Base-by-base conservation (phyloP, 2,888 invertebrate species). In the Epistrophella euchroma region DNA sequence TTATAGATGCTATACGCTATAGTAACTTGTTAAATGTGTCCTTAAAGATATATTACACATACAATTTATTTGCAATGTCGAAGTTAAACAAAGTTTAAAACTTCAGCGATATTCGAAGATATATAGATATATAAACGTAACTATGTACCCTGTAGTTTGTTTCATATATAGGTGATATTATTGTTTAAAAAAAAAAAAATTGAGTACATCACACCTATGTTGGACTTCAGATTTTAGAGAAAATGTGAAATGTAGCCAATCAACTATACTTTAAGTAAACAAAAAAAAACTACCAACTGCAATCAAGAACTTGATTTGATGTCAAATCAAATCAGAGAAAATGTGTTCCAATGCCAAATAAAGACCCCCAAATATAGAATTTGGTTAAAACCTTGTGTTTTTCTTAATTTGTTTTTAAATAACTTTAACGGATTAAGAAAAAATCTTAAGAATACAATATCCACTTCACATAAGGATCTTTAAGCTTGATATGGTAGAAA, bases 21-120 rank as follows among this genome's bases (percentile, higher is more conserved):
- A 75, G 85, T 70, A 74, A 81, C 62, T 86, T 76, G 76, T 85
- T 85, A 62, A 60, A 66, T 62, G 71, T 55, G 64, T 76, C 74
- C 19, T 66, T 56, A 71, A 62, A 71, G 68, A 68, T n/a, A 58
- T 35, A 22, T 37, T 22, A 64, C 43, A 62, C 58, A 58, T n/a
- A n/a, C 22, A 37, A 35, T 37, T 40, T 66, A 58, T 58, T 72
- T 81, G 70, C 72, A 79, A 77, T 76, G 73, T 80, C 71, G 58
- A 70, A 71, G 87, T 85, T 60, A 82, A 77, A 72, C 50, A 47
- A 64, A 45, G 25, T 45, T 25, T 60, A n/a, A 64, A 45, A 45
- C 47, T 66, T 66, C 66, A 66, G 66, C 66, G 66, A 32, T 66
- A 19, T 66, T 66, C 66, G 47, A 66, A 66, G 47, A 66, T 32